Base-by-base conservation (phyloP, 2,113 vertebrate genomes). In the Poicephalus gulielmi region DNA sequence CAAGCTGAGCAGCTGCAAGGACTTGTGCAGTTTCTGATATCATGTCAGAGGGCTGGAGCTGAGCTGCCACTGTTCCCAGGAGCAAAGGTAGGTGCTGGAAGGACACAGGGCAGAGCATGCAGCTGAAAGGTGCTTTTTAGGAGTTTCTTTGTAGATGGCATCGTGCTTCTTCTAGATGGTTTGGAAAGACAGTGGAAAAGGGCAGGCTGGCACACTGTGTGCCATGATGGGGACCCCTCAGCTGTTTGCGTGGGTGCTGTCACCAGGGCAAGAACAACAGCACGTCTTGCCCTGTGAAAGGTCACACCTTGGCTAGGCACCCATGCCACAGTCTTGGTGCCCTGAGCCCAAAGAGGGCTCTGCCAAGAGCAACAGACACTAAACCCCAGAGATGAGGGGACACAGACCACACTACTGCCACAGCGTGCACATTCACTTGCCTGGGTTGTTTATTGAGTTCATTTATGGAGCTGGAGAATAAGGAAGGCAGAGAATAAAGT, bases 351-450 rank as follows among this genome's bases (percentile, higher is more conserved):
- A 49, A 44, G 39, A 69, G 4, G 8, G 44, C 46, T 81, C 50
- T 91, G 55, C 9, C 52, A 87, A 57, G 23, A 92, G 53, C 60
- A 81, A 50, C 22, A 83, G 77, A 27, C 31, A 70, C 41, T 31
- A 66, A 52, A 52, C 3, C 11, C 37, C 15, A 63, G 20, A 37
- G 59, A 83, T 8, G 9, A 87, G 37, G 27, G 25, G 23, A 75
- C 67, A 69, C 17, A 9, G n/a, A n/a, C 19, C 80, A 59, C 37
- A 46, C 25, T 52, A 6, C 9, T 47, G 67, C 6, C 39, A 23
- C 37, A 66, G 59, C 23, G 30, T n/a, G 22, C 0, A 0, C 17
- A 44, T 50, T 83, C 0, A 1, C 12, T 53, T 3, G 4, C 19
- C 66, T 63, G 47, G 18, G 17, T 53, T 28, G 27, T 43, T 53